Percentiles rank a stretch among this genome's conserved stretches.
These are phyloP conservation scores for Kobus ellipsiprymnus DNA, from an alignment of 2,113 vertebrate genomes.

Conservation along the genomic window DNA sequence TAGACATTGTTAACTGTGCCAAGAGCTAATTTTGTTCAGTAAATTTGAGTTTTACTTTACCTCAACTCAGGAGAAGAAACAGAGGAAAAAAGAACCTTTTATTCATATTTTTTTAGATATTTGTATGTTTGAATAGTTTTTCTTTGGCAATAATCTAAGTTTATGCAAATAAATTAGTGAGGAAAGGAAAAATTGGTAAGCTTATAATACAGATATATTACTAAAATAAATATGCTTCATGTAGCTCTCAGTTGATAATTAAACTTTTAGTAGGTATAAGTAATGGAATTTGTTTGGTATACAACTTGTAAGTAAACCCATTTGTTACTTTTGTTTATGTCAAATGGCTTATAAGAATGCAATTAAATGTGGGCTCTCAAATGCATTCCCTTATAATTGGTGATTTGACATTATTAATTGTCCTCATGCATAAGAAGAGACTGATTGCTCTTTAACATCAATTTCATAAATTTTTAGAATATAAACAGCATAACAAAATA, in stretches of 20 bases:
- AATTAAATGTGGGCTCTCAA: slow-evolving; percentile 46
- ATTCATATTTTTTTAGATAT: not conserved
- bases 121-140: slow-evolving; percentile 28
- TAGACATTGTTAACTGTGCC: slow-evolving; percentile 46
- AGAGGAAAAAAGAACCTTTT: not conserved
- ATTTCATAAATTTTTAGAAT: not conserved
- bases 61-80: slow-evolving; percentile 23
- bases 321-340: slow-evolving; percentile 62
- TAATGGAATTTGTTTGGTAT: slow-evolving; percentile 30
- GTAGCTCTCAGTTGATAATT: slow-evolving; percentile 49
- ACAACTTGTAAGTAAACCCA: slow-evolving; percentile 23
- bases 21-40: slow-evolving; percentile 48
- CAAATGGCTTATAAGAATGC: slow-evolving; percentile 38
- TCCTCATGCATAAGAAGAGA: not conserved
- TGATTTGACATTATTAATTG: slow-evolving; percentile 25
- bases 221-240: slow-evolving; percentile 59
- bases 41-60: slow-evolving; percentile 53
- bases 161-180: slow-evolving; percentile 55
- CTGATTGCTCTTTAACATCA: not conserved
- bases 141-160: slow-evolving; percentile 54
- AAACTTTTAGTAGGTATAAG: slow-evolving; percentile 56
- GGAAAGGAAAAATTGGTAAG: slow-evolving; percentile 34
- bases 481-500: not conserved
- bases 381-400: not conserved
- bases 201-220: slow-evolving; percentile 52